These are phyloP conservation scores for Balaeniceps rex DNA, from an alignment of 2,113 vertebrate genomes.

Conservation along the genomic window DNA sequence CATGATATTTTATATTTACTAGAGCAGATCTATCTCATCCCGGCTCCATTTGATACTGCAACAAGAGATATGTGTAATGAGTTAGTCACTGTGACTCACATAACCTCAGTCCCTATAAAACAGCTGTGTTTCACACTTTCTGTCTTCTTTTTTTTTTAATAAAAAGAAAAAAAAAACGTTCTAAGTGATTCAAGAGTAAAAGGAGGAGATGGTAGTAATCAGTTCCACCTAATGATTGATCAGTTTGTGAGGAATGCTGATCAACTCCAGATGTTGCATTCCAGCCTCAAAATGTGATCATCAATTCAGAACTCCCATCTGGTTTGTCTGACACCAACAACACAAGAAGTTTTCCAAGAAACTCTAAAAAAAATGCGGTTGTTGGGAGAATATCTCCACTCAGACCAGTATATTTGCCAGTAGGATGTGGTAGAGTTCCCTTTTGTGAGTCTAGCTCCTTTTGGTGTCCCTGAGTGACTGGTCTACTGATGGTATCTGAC, in stretches of 20 bases:
- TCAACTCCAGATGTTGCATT: slow-evolving; percentile 56
- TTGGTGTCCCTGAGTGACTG: neutral
- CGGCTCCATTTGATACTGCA: slow-evolving; percentile 68
- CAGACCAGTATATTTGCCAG: neutral
- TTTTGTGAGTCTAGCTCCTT: neutral
- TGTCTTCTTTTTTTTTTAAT: neutral
- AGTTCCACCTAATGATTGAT: slow-evolving; percentile 65
- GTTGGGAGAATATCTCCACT: neutral
- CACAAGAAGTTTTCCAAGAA: slow-evolving; percentile 7
- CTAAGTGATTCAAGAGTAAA: slow-evolving; percentile 66
- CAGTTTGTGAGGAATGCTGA: slow-evolving; percentile 61
- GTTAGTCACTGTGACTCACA: slow-evolving; percentile 70
- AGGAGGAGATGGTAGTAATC: slow-evolving; percentile 61
- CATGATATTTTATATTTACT: slow-evolving; percentile 67
- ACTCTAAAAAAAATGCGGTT: neutral
- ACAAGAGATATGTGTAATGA: slow-evolving; percentile 61
- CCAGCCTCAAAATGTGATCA: slow-evolving; percentile 40
- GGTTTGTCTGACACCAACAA: slow-evolving; percentile 3
- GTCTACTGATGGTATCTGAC: neutral
- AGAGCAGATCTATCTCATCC: slow-evolving; percentile 41
- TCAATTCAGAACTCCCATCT: slow-evolving; percentile 44
- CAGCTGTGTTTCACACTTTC: slow-evolving; percentile 32
- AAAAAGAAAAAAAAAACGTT: neutral
- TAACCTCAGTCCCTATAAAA: slow-evolving; percentile 34
- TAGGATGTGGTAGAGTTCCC: slow-evolving; percentile 1